phyloP scores from a whole-genome alignment of 2,113 vertebrate species.

The Columba janthina region DNA sequence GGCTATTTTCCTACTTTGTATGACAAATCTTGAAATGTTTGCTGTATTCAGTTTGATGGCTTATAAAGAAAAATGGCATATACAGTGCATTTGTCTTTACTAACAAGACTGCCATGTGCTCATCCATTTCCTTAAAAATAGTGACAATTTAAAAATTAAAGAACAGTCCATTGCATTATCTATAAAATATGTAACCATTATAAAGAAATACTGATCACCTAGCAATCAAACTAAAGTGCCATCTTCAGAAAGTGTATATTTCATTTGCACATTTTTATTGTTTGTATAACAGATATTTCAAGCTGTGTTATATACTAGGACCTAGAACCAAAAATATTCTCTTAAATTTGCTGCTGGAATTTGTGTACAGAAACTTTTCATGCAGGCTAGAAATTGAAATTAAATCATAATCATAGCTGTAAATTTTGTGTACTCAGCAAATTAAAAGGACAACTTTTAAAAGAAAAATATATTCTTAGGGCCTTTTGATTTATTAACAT shows the following conservation, averaged over 20 bases:
- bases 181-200: neutral
- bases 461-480: neutral
- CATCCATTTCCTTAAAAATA: neutral
- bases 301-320: neutral
- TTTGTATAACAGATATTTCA: neutral
- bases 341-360: neutral
- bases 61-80: neutral
- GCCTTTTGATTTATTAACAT: neutral
- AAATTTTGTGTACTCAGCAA: neutral
- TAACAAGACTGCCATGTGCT: neutral
- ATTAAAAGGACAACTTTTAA: neutral
- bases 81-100: neutral
- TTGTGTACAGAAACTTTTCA: neutral
- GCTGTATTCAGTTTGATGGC: neutral
- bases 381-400: neutral
- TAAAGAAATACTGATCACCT: neutral
- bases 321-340: neutral
- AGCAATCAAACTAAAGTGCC: neutral
- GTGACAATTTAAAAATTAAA: neutral
- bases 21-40: neutral
- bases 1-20: neutral
- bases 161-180: neutral
- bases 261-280: neutral
- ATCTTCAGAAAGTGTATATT: neutral
- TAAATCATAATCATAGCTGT: neutral